These are phyloP conservation scores for Panzeria rudis DNA, from an alignment of 2,888 invertebrate species.

Conservation along the genomic window DNA sequence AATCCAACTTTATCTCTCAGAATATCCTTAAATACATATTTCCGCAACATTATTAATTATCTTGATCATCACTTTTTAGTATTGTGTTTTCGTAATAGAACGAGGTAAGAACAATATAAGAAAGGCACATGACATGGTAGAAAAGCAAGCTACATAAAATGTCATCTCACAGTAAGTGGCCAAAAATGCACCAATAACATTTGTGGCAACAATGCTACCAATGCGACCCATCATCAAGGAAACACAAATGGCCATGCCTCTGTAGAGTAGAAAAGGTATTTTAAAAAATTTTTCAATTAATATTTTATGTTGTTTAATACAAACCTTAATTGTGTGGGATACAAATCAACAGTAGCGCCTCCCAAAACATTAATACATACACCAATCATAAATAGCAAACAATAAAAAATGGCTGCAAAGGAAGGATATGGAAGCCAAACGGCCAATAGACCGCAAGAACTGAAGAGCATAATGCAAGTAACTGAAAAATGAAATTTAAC, in stretches of 20 bases:
- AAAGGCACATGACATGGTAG: slow-evolving; percentile 76
- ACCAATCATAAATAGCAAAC: slow-evolving; percentile 76
- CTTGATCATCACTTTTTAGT: neutral
- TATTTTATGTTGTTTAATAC: neutral
- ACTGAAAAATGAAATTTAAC: slow-evolving; percentile 71
- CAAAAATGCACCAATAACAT: slow-evolving; percentile 83
- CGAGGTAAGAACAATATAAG: slow-evolving; percentile 76
- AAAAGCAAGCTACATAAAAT: slow-evolving; percentile 79
- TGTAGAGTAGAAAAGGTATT: too few species aligned
- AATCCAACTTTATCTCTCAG: too few species aligned
- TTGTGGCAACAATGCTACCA: slow-evolving; percentile 84
- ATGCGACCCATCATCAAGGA: slow-evolving; percentile 85
- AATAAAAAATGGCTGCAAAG: slow-evolving; percentile 77
- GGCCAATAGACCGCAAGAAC: slow-evolving; percentile 75
- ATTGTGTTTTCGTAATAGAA: neutral
- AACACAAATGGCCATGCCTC: slow-evolving; percentile 85
- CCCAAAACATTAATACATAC: slow-evolving; percentile 78
- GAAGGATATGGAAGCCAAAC: slow-evolving; percentile 75
- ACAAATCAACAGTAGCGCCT: slow-evolving; percentile 80
- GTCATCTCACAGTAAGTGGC: slow-evolving; percentile 83
- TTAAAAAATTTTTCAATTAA: too few species aligned
- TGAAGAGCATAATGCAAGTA: slow-evolving; percentile 75
- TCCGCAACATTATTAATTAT: too few species aligned
- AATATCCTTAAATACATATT: too few species aligned
- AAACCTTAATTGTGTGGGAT: slow-evolving; percentile 81